Evolutionary conservation across 2,888 invertebrate genomes (phyloP), one percentile per base, ranked within the genome.

Genomic region (Sarcophaga caerulescens): DNA sequence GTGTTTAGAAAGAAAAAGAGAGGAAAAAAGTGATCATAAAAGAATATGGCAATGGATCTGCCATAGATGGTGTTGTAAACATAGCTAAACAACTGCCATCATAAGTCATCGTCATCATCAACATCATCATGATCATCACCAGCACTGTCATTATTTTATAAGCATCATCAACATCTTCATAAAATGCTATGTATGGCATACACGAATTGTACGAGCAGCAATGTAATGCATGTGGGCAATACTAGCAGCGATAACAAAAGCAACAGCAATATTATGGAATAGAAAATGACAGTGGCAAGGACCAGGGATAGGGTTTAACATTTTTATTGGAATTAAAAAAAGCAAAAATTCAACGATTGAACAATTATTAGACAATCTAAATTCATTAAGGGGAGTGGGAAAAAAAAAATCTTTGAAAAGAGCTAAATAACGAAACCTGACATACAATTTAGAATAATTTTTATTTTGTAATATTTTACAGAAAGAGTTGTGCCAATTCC

Each of bases 61-160:
- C 81, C 86, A 71, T 86, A 86, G 65, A 84, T 78, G 86, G 84
- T 70, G 82, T 82, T 75, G 44, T 70, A 86, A 77, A 77, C 86
- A 75, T 77, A 74, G 60, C 80, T 69, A 62, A 74, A 78, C 78
- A 81, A 84, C 71, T 86, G 78, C 78, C 74, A 66, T 84, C 84
- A 77, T 77, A 84, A 78, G 21, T 69, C 78, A 44, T 84, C 84
- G 84, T 74, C 81, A 62, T 79, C 79, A 60, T 63, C 25, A 57
- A 45, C 44, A 23, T 60, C 12, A 60, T 66, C 52, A 71, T 81
- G 11, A 44, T 84, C 83, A 86, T 73, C 78, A 60, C 75, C 62
- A 59, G 25, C 60, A 52, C 44, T n/a, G 12, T 59, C 12, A 60
- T 60, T 17, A 71, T 77, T 52, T 14, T 17, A 52, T 52, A 14